Conservation (phyloP, 2,113 vertebrate genomes). For the Chlorocebus sabaeus region DNA sequence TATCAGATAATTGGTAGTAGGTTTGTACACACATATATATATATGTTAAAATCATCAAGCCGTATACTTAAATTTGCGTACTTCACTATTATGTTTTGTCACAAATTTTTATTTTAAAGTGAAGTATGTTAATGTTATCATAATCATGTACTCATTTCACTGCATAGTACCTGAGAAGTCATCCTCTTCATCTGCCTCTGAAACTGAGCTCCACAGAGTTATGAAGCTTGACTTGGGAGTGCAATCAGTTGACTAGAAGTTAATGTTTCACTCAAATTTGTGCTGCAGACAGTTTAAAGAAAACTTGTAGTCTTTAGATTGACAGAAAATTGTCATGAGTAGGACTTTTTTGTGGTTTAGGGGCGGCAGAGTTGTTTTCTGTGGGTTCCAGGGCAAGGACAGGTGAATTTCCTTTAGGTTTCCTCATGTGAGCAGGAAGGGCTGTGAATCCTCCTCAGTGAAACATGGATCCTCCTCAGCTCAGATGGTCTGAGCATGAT, state of each 20-base stretch:
- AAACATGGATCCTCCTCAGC: neutral
- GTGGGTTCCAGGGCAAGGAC: neutral
- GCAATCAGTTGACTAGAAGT: neutral
- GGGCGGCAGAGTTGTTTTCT: neutral
- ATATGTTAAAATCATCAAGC: neutral
- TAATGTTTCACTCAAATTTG: neutral
- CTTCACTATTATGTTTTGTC: neutral
- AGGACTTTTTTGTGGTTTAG: neutral
- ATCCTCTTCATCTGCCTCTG: neutral
- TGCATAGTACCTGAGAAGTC: neutral
- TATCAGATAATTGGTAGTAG: neutral
- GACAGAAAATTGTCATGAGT: neutral
- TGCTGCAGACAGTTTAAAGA: conserved; percentile 8
- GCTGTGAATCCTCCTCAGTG: neutral
- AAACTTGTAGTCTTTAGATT: neutral
- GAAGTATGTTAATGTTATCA: neutral
- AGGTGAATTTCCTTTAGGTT: neutral
- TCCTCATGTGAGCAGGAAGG: neutral
- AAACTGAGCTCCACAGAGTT: neutral
- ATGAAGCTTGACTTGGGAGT: neutral
- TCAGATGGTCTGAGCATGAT: neutral
- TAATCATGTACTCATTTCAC: neutral
- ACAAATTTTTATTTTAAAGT: neutral
- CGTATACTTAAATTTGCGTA: neutral
- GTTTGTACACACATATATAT: neutral